Evolutionary conservation across 2,888 invertebrate genomes (phyloP), one percentile per base, ranked within the genome.

Genomic region (Eupeodes luniger): DNA sequence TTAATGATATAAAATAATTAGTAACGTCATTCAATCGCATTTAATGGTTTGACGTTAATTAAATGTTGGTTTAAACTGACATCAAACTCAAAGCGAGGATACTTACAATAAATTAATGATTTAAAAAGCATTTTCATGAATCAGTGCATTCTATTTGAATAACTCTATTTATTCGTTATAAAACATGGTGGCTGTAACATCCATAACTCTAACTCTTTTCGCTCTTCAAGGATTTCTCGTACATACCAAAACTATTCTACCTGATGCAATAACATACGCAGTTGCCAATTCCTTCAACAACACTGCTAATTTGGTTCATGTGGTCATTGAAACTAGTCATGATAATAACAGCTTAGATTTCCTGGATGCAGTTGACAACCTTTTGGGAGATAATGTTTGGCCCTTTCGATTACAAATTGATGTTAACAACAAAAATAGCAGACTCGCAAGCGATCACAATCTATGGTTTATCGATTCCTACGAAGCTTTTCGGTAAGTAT

Each of bases 401-500:
- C 34, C 14, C 5, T 47, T 77, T 11, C 12, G 12, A 6, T 11
- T 66, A 2, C 44, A 77, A 27, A 14, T 77, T 5, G 53, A 77
- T 57, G 76, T 77, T 19, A 66, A 66, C 57, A 64, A 57, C 5
- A 47, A 51, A 19, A 34, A 12, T 4, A 4, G 10, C 12, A 11
- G 16, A 16, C 34, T 66, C 27, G 27, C 47, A 2, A 12, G 76
- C 4, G 47, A 77, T 12, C n/a, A 57, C 6, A 77, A 66, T 34
- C 19, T 77, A 1, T 66, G 66, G 66, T 11, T 77, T 4, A 27
- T 77, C 3, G 66, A 77, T 27, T 77, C 76, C 1, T 27, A 40
- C n/a, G 34, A 47, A 19, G 44, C 66, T 3, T 77, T 66, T 57
- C 55, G 66, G 76, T 77, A 9, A 66, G 64, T 62, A 4, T 27